phyloP scores from a whole-genome alignment of 1,140 invertebrate species.

The Coptotermes formosanus region DNA sequence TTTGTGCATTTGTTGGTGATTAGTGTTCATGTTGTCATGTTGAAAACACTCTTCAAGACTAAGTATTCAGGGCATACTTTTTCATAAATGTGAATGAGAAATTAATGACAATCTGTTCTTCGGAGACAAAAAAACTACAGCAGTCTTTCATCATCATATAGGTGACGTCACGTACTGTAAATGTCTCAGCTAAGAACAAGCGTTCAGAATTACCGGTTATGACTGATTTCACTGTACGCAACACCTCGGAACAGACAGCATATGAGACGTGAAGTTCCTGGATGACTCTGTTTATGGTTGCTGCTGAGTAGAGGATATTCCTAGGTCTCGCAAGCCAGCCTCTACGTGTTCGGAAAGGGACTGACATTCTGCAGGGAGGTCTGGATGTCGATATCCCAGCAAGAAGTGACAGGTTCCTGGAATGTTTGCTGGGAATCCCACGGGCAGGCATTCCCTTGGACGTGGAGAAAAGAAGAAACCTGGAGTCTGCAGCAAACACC shows the following conservation, averaged over 20 bases:
- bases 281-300: not conserved
- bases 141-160: too few species aligned
- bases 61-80: too few species aligned
- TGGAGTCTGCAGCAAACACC: slow-evolving; percentile 68
- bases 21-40: too few species aligned
- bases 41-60: too few species aligned
- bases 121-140: too few species aligned
- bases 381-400: slow-evolving; percentile 72
- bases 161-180: too few species aligned
- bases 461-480: slow-evolving; percentile 76
- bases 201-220: too few species aligned
- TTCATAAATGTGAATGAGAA: too few species aligned
- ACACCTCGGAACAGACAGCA: not conserved
- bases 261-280: not conserved
- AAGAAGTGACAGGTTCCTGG: slow-evolving; percentile 85
- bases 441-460: slow-evolving; percentile 74
- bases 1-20: too few species aligned
- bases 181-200: too few species aligned
- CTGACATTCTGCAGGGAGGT: slow-evolving; percentile 52
- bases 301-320: not conserved
- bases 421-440: slow-evolving; percentile 76
- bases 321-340: slow-evolving; percentile 45
- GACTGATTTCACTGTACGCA: too few species aligned
- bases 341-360: slow-evolving; percentile 66
- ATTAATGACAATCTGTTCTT: too few species aligned